phyloP scores from a whole-genome alignment of 2,797 vertebrate species.

The Masticophis lateralis region DNA sequence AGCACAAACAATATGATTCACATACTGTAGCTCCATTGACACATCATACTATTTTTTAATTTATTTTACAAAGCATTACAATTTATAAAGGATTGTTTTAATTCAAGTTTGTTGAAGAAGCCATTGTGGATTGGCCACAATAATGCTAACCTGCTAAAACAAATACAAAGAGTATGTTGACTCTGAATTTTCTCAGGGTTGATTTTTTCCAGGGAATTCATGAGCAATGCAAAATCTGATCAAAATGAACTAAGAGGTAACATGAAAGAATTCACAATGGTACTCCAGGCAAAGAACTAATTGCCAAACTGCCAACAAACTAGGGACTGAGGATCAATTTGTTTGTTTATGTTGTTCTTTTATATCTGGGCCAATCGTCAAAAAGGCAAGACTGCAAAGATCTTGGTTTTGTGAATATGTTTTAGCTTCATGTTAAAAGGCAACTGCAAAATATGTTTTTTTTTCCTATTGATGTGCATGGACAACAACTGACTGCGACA shows the following conservation, averaged over 20 bases:
- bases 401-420: neutral
- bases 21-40: neutral
- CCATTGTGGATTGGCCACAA: neutral
- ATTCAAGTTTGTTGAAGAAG: neutral
- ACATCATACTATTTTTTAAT: neutral
- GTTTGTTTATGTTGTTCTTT: neutral
- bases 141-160: neutral
- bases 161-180: neutral
- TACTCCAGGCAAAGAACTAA: neutral
- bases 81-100: neutral
- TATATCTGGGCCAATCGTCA: neutral
- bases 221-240: neutral
- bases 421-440: neutral
- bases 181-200: neutral
- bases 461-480: neutral
- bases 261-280: neutral
- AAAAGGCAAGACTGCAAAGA: neutral
- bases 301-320: neutral
- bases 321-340: neutral
- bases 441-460: neutral
- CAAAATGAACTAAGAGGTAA: neutral
- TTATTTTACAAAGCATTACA: neutral
- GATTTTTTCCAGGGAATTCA: neutral
- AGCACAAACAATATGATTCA: neutral
- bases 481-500: neutral